Percentiles rank a stretch among this genome's conserved stretches.
phyloP scores from a whole-genome alignment of 2,797 vertebrate species.

The Sylvia borin region DNA sequence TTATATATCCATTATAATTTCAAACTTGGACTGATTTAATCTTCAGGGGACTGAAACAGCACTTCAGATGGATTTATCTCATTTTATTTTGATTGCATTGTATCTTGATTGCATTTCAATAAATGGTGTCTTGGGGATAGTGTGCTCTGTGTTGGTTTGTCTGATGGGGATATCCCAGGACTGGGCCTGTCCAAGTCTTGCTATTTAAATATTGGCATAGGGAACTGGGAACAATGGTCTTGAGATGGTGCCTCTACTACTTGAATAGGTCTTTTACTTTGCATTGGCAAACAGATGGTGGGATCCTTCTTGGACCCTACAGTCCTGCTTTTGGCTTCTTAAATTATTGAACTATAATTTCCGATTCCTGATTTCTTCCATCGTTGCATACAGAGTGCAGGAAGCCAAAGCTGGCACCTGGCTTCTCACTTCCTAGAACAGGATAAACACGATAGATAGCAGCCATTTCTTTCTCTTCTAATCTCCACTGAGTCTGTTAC shows the following conservation, averaged over 20 bases:
- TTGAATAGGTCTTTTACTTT: neutral
- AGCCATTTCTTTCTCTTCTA: neutral
- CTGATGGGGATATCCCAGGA: neutral
- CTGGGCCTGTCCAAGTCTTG: neutral
- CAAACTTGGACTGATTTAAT: neutral
- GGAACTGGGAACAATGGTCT: neutral
- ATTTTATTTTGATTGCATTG: neutral
- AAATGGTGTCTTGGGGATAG: neutral
- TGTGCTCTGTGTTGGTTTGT: neutral
- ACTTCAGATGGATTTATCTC: neutral
- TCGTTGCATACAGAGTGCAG: neutral
- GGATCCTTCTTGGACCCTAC: neutral
- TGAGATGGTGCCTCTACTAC: neutral
- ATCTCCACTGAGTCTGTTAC: neutral
- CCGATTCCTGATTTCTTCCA: neutral
- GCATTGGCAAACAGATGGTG: neutral
- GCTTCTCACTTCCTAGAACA: neutral
- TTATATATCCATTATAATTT: neutral
- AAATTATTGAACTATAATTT: neutral
- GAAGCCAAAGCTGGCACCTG: rapidly evolving
- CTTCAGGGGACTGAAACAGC: neutral
- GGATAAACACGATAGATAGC: neutral
- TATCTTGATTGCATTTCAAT: neutral
- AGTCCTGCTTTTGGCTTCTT: neutral
- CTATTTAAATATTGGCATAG: neutral